These are phyloP conservation scores for Cotesia vestalis DNA, from an alignment of 1,140 invertebrate genomes.

Conservation along the genomic window DNA sequence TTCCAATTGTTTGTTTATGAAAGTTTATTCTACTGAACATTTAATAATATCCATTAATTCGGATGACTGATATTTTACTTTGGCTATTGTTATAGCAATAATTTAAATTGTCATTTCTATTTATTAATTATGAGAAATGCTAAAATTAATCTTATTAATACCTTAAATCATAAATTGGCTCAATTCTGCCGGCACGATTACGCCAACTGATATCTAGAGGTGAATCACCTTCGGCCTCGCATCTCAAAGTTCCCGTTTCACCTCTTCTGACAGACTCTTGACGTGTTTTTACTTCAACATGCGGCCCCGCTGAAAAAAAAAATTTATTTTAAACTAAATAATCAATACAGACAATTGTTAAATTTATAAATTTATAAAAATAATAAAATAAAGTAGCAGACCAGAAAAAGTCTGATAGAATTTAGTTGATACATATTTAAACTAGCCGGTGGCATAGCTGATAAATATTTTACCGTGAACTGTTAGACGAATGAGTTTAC, in stretches of 20 bases:
- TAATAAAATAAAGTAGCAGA: neutral
- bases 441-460: neutral
- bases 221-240: conserved; percentile 71
- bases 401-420: neutral
- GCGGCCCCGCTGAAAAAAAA: conserved; percentile 58
- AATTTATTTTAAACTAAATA: neutral
- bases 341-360: neutral
- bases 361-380: no score
- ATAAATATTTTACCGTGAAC: conserved; percentile 71
- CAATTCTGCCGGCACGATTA: conserved; percentile 62
- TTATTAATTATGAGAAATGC: no score
- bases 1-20: no score
- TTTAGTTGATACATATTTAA: conserved; percentile 35
- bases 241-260: conserved; percentile 66
- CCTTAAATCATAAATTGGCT: conserved; percentile 66
- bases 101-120: neutral
- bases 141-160: conserved; percentile 43
- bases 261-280: conserved; percentile 65
- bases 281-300: conserved; percentile 59
- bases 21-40: no score
- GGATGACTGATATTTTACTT: no score
- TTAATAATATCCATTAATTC: no score
- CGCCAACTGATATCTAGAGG: conserved; percentile 72
- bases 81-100: no score
- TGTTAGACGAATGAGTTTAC: conserved; percentile 72